Evolutionary conservation across 2,113 vertebrate species (phyloP), one percentile per base, ranked within the genome.

Genomic region (Albula glossodonta): DNA sequence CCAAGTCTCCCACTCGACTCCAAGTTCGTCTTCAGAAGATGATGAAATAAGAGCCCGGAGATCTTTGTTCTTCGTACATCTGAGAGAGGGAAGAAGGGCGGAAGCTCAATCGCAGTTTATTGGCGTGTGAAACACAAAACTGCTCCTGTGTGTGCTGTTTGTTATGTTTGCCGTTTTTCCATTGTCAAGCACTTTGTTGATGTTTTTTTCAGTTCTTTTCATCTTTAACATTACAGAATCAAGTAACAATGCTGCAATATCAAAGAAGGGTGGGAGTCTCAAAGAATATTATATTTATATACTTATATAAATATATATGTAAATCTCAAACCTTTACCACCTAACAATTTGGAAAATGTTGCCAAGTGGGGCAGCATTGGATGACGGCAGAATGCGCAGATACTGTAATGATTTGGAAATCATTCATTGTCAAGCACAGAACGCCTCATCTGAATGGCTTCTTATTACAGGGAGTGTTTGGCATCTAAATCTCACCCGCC

Each of bases 141-240:
- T 88, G 83, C 48, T 52, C 51, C 86, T 78, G 51, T 86, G 51
- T 86, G 88, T 86, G 89, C n/a, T 91, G 84, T 91, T 90, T 90
- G 91, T 90, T 89, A 83, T 89, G 84, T 90, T 57, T 63, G 84
- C 86, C 90, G 80, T 87, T 80, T 85, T 83, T 84, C 80, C 70
- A 83, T 87, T 92, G 87, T 89, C 91, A 92, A 88, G 86, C 90
- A 89, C 83, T 80, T 78, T 87, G 84, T 90, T 91, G 88, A 90
- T 90, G 86, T 89, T 89, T 87, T 87, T 87, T 82, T 87, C 83
- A 82, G 88, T 25, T 81, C 85, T 86, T 91, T 94, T 93, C 88
- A 92, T 93, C 88, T 85, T 81, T 74, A 86, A 88, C 91, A 89
- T 82, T 57, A 66, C 74, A 57, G 79, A 70, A 80, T 87, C 84